Evolutionary conservation across 2,113 vertebrate species (phyloP).

Genomic region (Tinamus guttatus): DNA sequence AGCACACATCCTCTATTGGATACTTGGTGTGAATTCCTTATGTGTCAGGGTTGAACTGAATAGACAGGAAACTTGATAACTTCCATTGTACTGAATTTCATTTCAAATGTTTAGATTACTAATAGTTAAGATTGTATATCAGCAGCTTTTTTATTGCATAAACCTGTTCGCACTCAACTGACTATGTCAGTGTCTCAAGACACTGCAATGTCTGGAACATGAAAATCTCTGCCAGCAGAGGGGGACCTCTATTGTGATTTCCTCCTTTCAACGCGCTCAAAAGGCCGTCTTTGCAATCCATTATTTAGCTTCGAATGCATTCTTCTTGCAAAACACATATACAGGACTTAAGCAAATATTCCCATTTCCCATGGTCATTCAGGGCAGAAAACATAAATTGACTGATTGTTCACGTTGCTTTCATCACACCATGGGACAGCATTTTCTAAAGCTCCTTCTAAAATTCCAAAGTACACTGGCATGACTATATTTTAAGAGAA

Average conservation of each 20-base stretch:
- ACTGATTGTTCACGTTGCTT: neutral
- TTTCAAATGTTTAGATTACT: neutral
- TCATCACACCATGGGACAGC: neutral
- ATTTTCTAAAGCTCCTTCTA: neutral
- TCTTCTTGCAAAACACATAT: neutral
- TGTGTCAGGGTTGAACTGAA: neutral
- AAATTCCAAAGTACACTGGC: neutral
- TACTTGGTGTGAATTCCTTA: neutral
- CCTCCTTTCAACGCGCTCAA: neutral
- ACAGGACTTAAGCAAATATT: neutral
- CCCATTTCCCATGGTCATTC: neutral
- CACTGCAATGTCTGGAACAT: neutral
- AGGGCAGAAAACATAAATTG: neutral
- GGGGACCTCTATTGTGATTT: slow-evolving; percentile 17
- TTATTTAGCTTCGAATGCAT: slow-evolving; percentile 4
- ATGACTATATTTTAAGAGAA: neutral
- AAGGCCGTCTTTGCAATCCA: slow-evolving; percentile 15
- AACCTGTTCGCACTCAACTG: neutral
- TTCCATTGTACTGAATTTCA: neutral
- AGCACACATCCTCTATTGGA: neutral
- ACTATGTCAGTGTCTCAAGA: neutral
- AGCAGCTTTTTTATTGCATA: neutral
- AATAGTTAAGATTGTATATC: neutral
- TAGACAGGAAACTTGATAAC: neutral
- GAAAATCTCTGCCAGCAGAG: slow-evolving; percentile 15